A percentile compares a stretch with the other conserved stretches of the same genome.
phyloP scores from a whole-genome alignment of 1,140 invertebrate species.

The Geopemphigus sp. region DNA sequence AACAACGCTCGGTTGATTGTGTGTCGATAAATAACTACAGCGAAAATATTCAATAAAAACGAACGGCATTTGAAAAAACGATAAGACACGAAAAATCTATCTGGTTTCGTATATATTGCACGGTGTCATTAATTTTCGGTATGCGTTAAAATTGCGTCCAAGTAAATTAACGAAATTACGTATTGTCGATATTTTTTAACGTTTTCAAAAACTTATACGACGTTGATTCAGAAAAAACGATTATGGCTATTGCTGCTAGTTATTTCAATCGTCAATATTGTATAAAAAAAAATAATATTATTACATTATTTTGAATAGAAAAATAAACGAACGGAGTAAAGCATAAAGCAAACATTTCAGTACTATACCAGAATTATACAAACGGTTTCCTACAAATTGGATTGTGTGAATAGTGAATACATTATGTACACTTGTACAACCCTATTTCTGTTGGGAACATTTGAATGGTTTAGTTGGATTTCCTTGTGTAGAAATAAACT shows the following conservation, averaged over 20 bases:
- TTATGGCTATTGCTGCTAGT: not conserved
- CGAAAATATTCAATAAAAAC: too few species aligned
- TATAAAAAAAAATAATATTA: not conserved
- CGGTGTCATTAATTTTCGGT: too few species aligned
- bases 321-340: not conserved
- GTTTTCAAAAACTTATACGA: too few species aligned
- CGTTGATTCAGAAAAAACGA: not conserved
- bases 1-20: too few species aligned
- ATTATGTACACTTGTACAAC: not conserved
- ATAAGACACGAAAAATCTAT: too few species aligned
- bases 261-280: not conserved
- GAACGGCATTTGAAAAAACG: too few species aligned
- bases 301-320: not conserved
- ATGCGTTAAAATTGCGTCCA: too few species aligned
- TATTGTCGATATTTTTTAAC: too few species aligned
- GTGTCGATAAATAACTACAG: too few species aligned
- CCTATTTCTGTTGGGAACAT: not conserved
- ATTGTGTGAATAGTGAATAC: slow-evolving; percentile 5
- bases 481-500: not conserved
- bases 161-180: too few species aligned
- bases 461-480: not conserved
- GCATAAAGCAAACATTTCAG: not conserved
- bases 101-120: too few species aligned
- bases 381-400: not conserved
- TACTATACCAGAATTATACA: not conserved